Percentiles rank a stretch among this genome's conserved stretches.
phyloP scores from a whole-genome alignment of 2,113 vertebrate species.

The Scalopus aquaticus region DNA sequence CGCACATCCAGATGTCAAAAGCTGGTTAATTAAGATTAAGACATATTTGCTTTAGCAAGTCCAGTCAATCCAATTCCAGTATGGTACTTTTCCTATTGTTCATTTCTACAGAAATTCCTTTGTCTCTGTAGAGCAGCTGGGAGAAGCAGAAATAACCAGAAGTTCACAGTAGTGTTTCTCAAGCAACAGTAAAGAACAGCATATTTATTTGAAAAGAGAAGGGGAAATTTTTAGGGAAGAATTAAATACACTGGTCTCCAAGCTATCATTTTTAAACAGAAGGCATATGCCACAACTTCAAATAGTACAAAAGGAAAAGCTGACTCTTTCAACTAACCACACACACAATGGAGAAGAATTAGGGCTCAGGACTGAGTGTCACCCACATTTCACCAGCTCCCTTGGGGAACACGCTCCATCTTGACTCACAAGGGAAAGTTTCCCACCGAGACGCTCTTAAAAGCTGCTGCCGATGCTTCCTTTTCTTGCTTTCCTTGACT shows the following conservation, averaged over 20 bases:
- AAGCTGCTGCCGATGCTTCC: neutral
- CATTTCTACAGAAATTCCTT: conserved; percentile 56
- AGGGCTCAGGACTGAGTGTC: neutral
- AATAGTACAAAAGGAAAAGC: neutral
- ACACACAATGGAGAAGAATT: neutral
- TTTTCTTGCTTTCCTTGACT: neutral
- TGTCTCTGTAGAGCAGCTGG: neutral
- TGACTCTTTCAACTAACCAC: neutral
- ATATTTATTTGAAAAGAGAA: conserved; percentile 59
- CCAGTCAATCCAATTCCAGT: conserved; percentile 44
- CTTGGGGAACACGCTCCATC: neutral
- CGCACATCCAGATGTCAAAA: conserved; percentile 63
- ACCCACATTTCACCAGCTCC: neutral
- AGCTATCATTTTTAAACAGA: conserved; percentile 18
- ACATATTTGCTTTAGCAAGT: conserved; percentile 64
- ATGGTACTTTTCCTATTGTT: conserved; percentile 28
- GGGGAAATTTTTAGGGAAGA: neutral
- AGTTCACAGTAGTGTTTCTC: conserved; percentile 49
- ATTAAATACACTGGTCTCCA: conserved; percentile 9
- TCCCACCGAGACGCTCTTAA: neutral
- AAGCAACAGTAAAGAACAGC: neutral
- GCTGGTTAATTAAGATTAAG: conserved; percentile 75
- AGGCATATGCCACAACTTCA: neutral
- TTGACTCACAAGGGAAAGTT: neutral
- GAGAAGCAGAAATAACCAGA: conserved; percentile 47